Conservation (phyloP, 2,113 vertebrate species). For the Heteronetta atricapilla region DNA sequence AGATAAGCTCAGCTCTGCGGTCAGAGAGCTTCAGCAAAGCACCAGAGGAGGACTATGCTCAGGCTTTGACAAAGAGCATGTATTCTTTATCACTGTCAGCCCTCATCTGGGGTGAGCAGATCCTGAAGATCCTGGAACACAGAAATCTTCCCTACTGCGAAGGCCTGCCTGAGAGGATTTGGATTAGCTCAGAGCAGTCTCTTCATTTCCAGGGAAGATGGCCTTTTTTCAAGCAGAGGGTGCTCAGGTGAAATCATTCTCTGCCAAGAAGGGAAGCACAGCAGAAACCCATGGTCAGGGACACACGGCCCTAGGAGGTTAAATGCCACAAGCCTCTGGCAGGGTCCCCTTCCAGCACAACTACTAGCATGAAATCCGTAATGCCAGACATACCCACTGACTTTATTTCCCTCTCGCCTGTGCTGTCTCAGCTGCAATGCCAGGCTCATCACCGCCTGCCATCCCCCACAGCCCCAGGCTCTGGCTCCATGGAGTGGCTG, state of each 20-base stretch:
- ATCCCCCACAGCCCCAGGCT: not conserved
- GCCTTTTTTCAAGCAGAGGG: not conserved
- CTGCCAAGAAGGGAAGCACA: not conserved
- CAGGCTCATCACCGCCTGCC: not conserved
- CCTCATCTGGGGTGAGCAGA: not conserved
- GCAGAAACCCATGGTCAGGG: not conserved
- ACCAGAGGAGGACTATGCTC: not conserved
- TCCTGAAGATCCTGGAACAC: not conserved
- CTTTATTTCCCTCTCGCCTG: not conserved
- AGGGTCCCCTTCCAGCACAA: not conserved
- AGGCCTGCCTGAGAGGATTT: not conserved
- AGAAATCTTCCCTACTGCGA: not conserved
- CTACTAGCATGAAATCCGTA: not conserved
- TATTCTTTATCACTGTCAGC: not conserved
- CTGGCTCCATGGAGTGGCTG: not conserved
- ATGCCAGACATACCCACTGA: not conserved
- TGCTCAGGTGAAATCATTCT: not conserved
- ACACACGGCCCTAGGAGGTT: not conserved
- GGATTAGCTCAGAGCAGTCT: not conserved
- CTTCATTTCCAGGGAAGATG: not conserved
- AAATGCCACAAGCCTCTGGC: not conserved
- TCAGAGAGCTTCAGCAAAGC: not conserved
- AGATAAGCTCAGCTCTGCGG: not conserved
- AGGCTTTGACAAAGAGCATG: accelerated
- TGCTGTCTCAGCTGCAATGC: not conserved